Percentiles rank a stretch among this genome's conserved stretches.
These are phyloP conservation scores for Lepus americanus DNA, from an alignment of 2,113 vertebrate species.

Conservation along the genomic window DNA sequence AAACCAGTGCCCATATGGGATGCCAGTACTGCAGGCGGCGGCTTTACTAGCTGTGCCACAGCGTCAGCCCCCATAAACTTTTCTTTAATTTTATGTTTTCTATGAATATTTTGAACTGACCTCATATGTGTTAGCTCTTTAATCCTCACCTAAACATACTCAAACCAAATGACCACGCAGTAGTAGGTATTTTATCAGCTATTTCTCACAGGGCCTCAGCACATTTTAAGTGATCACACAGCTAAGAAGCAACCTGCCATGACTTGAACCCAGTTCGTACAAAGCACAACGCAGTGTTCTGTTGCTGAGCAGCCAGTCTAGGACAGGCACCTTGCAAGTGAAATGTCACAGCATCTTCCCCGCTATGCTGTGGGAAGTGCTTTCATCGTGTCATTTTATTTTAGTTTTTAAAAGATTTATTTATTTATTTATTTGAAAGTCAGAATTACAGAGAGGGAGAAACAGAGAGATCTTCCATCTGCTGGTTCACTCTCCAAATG, in stretches of 20 bases:
- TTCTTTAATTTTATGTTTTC: no score
- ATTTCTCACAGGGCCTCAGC: background rate
- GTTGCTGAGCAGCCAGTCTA: background rate
- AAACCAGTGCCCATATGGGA: no score
- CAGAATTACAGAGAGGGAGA: no score
- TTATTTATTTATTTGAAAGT: no score
- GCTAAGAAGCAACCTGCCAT: background rate
- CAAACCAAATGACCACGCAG: background rate
- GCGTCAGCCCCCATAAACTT: no score
- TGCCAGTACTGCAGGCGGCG: no score
- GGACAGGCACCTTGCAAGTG: background rate
- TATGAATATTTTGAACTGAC: no score
- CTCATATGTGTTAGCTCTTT: background rate
- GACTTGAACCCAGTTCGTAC: background rate
- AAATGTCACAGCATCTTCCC: background rate
- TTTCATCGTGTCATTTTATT: background rate
- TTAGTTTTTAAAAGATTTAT: no score
- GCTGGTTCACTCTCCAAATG: no score
- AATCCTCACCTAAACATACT: background rate
- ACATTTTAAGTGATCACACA: background rate
- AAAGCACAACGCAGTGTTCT: background rate
- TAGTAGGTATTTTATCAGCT: background rate
- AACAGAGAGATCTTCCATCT: no score
- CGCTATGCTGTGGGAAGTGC: background rate
- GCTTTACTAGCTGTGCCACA: no score